Evolutionary conservation across 2,888 invertebrate species (phyloP).

Genomic region (Sphaeridia pumilis): DNA sequence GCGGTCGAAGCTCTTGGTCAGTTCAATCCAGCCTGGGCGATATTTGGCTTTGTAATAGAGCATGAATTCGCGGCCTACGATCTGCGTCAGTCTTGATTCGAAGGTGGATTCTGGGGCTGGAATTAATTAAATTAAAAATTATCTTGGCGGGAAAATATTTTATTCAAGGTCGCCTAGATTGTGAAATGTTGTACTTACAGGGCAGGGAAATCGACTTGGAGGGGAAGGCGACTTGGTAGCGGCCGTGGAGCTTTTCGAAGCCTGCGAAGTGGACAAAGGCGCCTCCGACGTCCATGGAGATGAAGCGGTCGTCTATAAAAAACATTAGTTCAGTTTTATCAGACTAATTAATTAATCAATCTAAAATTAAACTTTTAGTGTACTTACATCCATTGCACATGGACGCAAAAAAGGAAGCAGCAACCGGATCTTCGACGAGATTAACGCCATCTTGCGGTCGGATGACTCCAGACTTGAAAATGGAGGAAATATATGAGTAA

Average conservation of each 20-base stretch:
- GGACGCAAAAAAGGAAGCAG: conserved; percentile 15
- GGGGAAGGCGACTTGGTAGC: conserved; percentile 1
- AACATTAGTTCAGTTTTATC: too few species aligned
- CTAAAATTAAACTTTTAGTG: not conserved
- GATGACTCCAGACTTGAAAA: conserved; percentile 8
- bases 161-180: too few species aligned
- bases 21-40: conserved; percentile 33
- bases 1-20: conserved; percentile 31
- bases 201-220: conserved; percentile 3
- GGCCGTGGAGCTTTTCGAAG: conserved; percentile 3
- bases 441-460: conserved; percentile 24
- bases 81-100: conserved; percentile 24
- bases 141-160: too few species aligned
- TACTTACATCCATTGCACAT: conserved; percentile 11
- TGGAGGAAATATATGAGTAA: too few species aligned
- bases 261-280: conserved; percentile 16
- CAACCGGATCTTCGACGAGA: conserved; percentile 31
- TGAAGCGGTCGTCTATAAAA: conserved; percentile 12
- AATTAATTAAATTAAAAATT: too few species aligned
- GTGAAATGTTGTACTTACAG: conserved; percentile 7
- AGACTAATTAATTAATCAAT: not conserved
- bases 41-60: conserved; percentile 34
- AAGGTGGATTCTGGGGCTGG: conserved; percentile 29
- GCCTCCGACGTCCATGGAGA: conserved; percentile 15
- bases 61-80: conserved; percentile 31